These are phyloP conservation scores for Phaedon cochleariae DNA, from an alignment of 2,888 invertebrate species.

Conservation along the genomic window DNA sequence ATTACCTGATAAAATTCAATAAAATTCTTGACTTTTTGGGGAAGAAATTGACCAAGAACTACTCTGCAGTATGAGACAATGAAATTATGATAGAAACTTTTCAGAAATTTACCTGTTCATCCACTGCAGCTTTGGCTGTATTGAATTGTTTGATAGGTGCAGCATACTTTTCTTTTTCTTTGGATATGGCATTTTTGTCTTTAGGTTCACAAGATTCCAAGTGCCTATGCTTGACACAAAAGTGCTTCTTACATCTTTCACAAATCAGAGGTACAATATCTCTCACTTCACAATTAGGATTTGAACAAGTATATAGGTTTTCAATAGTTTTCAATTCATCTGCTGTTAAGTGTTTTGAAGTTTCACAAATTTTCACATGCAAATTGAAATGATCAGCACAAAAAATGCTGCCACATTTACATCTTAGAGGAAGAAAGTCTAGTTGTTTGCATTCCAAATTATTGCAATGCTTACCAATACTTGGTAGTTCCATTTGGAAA, in stretches of 20 bases:
- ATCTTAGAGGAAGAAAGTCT: constrained; percentile 77
- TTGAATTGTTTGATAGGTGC: constrained; percentile 70
- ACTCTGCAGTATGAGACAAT: no score
- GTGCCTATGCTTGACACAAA: constrained; percentile 74
- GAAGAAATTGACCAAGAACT: no score
- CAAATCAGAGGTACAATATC: constrained; percentile 74
- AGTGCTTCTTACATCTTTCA: constrained; percentile 72
- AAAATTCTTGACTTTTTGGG: no score
- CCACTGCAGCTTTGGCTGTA: constrained; percentile 70
- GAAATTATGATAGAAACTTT: no score
- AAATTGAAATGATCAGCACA: constrained; percentile 74
- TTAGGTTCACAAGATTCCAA: constrained; percentile 51
- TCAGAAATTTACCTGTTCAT: constrained; percentile 70
- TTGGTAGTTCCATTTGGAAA: constrained; percentile 77
- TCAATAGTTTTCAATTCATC: constrained; percentile 46
- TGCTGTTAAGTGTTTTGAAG: constrained; percentile 43
- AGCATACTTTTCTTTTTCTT: constrained; percentile 68
- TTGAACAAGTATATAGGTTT: constrained; percentile 66
- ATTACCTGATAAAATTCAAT: no score
- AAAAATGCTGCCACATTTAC: constrained; percentile 71
- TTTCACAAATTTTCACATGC: constrained; percentile 66
- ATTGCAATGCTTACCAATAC: constrained; percentile 73
- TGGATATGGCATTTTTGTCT: constrained; percentile 65
- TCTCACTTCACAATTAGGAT: constrained; percentile 67
- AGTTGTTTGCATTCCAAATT: constrained; percentile 70